Conservation (phyloP, 2,113 vertebrate genomes). For the Archocentrus centrarchus region DNA sequence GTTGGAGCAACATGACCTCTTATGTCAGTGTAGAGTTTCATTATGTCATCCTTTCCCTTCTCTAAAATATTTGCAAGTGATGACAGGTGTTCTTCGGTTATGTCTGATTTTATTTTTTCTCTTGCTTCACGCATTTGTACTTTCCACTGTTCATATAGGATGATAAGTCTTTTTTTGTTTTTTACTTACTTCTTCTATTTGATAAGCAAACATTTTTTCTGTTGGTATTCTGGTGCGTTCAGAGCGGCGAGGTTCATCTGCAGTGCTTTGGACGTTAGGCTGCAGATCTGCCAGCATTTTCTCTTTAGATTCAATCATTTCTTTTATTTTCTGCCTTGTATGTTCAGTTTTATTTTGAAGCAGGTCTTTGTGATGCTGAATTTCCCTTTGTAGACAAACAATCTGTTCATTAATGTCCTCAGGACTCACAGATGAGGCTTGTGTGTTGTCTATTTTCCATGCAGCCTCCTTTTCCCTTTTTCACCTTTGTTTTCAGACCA, state of each 20-base stretch:
- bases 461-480: too few relatives aligned
- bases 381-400: too few relatives aligned
- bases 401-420: not conserved
- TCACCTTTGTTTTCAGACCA: too few relatives aligned
- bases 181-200: not conserved
- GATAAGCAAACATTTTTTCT: not conserved
- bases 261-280: not conserved
- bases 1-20: too few relatives aligned
- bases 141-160: too few relatives aligned
- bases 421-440: fast-evolving
- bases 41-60: too few relatives aligned
- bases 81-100: not conserved
- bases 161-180: not conserved
- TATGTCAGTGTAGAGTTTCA: too few relatives aligned
- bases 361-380: not conserved
- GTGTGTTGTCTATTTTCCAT: not conserved
- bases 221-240: not conserved
- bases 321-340: not conserved
- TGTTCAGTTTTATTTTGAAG: not conserved
- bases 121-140: not conserved
- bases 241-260: not conserved
- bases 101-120: not conserved
- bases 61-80: not conserved
- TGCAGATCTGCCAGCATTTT: not conserved
- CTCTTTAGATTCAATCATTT: not conserved